Percentiles rank a stretch among this genome's conserved stretches.
Conservation (phyloP, 2,113 vertebrate genomes). For the Callospermophilus lateralis region DNA sequence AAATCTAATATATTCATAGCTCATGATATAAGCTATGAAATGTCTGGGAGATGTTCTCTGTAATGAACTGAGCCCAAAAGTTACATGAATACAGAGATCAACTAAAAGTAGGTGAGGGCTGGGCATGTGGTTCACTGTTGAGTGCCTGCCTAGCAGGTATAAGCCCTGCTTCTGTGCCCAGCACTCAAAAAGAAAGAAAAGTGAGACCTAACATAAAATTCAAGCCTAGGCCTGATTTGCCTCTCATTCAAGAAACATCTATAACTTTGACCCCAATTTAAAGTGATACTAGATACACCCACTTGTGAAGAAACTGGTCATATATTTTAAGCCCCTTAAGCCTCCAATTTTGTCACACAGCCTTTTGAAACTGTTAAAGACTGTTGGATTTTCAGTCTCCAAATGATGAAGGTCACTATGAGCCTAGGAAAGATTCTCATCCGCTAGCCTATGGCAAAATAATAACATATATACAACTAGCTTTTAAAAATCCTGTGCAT, state of each 20-base stretch:
- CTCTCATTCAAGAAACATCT: background rate
- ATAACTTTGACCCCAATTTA: background rate
- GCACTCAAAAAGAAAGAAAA: no score
- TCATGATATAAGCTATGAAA: background rate
- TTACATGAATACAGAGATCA: background rate
- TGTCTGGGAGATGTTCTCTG: background rate
- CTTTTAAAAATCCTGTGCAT: background rate
- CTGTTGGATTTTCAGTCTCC: fast-evolving
- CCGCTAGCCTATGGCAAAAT: background rate
- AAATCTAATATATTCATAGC: background rate
- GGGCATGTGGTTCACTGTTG: no score
- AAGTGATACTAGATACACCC: background rate
- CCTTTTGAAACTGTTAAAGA: background rate
- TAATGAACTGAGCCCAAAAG: background rate
- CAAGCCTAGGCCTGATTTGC: background rate
- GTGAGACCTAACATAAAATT: background rate
- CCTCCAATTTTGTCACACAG: background rate
- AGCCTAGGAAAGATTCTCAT: background rate
- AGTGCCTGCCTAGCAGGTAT: no score
- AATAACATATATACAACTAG: background rate
- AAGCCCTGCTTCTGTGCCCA: no score
- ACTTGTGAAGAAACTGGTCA: background rate
- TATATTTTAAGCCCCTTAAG: background rate
- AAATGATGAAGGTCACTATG: background rate
- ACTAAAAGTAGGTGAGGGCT: background rate